Evolutionary conservation across 1,140 invertebrate species (phyloP).

Genomic region (Maniola jurtina): DNA sequence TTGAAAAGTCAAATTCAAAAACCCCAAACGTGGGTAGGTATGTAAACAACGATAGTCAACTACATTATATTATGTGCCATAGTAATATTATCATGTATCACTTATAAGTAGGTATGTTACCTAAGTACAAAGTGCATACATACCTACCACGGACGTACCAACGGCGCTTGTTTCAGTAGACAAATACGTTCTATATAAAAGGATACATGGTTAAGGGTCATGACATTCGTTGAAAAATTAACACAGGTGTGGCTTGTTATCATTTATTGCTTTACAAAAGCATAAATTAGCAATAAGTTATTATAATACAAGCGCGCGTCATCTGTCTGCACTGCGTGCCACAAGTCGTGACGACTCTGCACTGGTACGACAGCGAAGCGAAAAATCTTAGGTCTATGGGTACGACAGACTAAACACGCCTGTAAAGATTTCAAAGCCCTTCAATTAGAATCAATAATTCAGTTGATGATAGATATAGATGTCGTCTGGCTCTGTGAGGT

Average conservation of each 20-base stretch:
- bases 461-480: not conserved
- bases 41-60: too few relatives aligned
- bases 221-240: constrained; percentile 23
- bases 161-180: too few relatives aligned
- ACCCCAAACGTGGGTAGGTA: too few relatives aligned
- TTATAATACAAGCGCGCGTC: constrained; percentile 36
- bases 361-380: too few relatives aligned
- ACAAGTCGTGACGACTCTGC: constrained; percentile 17
- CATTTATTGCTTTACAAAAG: constrained; percentile 41
- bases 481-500: constrained; percentile 3
- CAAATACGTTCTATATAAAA: not conserved
- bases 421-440: constrained; percentile 16
- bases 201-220: constrained; percentile 1
- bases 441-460: constrained; percentile 11
- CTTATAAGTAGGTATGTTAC: too few relatives aligned
- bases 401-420: constrained; percentile 12
- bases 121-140: too few relatives aligned
- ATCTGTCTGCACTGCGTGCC: constrained; percentile 10
- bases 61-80: too few relatives aligned
- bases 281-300: constrained; percentile 60
- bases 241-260: constrained; percentile 44
- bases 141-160: too few relatives aligned
- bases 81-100: too few relatives aligned
- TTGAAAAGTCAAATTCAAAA: too few relatives aligned
- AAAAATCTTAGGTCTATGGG: too few relatives aligned